Base-by-base conservation (phyloP, 2,888 invertebrate species). In the Trissoscelio sp. region DNA sequence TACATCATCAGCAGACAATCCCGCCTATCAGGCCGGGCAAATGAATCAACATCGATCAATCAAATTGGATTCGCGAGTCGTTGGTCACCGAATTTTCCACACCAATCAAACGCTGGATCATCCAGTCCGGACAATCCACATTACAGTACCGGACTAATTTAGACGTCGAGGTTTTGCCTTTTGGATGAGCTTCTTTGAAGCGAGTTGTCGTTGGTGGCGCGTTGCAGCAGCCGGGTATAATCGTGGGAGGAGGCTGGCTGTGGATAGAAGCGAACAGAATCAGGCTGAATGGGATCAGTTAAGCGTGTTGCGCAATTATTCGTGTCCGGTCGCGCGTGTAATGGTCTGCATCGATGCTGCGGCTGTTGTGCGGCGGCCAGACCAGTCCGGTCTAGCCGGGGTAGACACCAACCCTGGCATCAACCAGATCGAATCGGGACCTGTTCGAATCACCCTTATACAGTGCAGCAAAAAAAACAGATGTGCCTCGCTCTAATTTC, bases 261-360 rank as follows among this genome's bases (percentile, higher is more conserved):
- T 20, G 88, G 88, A 88, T 85, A 86, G 88, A 88, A 89, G 87
- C 89, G 88, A 88, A 87, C 88, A 87, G 88, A 89, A 89, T 89
- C 89, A 86, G 88, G 86, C 85, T 93, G 92, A 94, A 94, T 93
- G 92, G 92, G 92, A 92, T 92, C 94, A 94, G 92, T 93, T 93
- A 93, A 93, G 93, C 94, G 93, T 94, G 93, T 92, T 92, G 92
- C 91, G 92, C 93, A 93, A 94, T 91, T 91, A 91, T 94, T 94
- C 93, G 93, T 92, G 93, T 92, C 92, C 93, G 93, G 93, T 94
- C 93, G 93, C 92, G 93, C 93, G 94, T 93, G 93, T 94, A 94
- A 94, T 94, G 92, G 93, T 92, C 92, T 91, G 92, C 91, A 92
- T 91, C 90, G 91, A 87, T 84, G 90, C 88, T 89, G 90, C 87